Base-by-base conservation (phyloP, 2,888 invertebrate species). In the Rhingia rostrata region DNA sequence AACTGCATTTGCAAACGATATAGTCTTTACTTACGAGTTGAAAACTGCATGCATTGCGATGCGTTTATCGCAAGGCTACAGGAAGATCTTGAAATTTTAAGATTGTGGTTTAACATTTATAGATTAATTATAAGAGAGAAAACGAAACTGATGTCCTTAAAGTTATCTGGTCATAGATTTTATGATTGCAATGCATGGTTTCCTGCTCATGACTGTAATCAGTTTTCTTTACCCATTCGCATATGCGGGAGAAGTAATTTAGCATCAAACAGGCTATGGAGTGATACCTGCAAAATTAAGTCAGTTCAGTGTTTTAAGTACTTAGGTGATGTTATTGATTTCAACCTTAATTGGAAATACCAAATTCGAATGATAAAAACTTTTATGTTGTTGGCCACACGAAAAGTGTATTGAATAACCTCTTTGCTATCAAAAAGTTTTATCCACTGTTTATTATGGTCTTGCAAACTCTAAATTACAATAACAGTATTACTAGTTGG, bases 41-140 rank as follows among this genome's bases (percentile, higher is more conserved):
- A 9, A 41, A 32, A 60, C 35, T n/a, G 4, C 4, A 14, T 32
- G n/a, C n/a, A n/a, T n/a, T n/a, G n/a, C n/a, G n/a, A 51, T 30
- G 58, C 58, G 14, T 39, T 33, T 7, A 37, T 74, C 5, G 0
- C 14, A 5, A 49, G 54, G 4, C 49, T 58, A 37, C 10, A 58
- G 6, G 35, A 33, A 14, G 66, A 74, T 43, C 7, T 64, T n/a
- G 12, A 74, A 47, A 37, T 39, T 3, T 7, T 66, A 45, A 43
- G 73, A 33, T 6, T 6, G 6, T 73, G 54, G 73, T 56, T 60
- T 58, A 12, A 49, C 30, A n/a, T 9, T 32, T 56, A 74, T 49
- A 54, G 49, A n/a, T n/a, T 74, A 30, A 22, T 56, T 58, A 14
- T 64, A 6, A 66, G 56, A 30, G 58, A 51, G 7, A 45, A 69